Evolutionary conservation across 1,140 invertebrate genomes (phyloP).

Genomic region (Samia ricini): DNA sequence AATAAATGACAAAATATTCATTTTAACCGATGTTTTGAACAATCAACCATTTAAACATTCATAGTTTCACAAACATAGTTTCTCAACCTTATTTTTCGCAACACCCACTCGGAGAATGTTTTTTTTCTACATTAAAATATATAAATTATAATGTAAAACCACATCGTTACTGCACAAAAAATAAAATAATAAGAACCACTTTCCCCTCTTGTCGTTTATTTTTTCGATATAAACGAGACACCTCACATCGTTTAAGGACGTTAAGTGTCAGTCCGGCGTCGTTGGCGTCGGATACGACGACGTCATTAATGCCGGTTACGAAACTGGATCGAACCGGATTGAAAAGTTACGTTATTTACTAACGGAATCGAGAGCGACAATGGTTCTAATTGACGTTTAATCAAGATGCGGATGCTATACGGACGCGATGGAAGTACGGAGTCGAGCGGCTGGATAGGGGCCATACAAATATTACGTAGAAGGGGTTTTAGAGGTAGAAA

Average conservation of each 20-base stretch:
- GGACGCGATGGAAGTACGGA: constrained; percentile 35
- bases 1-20: too few relatives aligned
- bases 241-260: constrained; percentile 38
- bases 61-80: too few relatives aligned
- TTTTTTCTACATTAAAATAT: neutral
- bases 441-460: neutral
- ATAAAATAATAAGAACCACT: neutral
- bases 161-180: neutral
- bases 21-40: too few relatives aligned
- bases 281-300: constrained; percentile 23
- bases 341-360: constrained; percentile 47
- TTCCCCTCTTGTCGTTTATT: neutral
- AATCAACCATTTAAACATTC: too few relatives aligned
- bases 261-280: constrained; percentile 29
- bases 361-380: constrained; percentile 42
- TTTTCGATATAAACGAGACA: constrained; percentile 30
- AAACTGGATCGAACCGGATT: constrained; percentile 29
- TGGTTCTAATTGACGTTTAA: constrained; percentile 64
- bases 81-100: too few relatives aligned
- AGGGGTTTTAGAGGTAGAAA: too few relatives aligned
- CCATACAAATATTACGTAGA: too few relatives aligned
- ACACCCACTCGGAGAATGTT: too few relatives aligned
- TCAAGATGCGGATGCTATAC: constrained; percentile 40
- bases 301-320: constrained; percentile 40
- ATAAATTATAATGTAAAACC: neutral